A percentile compares a stretch with the other conserved stretches of the same genome.
Conservation (phyloP, 1,140 invertebrate genomes). For the Ctenoplectra terminalis region DNA sequence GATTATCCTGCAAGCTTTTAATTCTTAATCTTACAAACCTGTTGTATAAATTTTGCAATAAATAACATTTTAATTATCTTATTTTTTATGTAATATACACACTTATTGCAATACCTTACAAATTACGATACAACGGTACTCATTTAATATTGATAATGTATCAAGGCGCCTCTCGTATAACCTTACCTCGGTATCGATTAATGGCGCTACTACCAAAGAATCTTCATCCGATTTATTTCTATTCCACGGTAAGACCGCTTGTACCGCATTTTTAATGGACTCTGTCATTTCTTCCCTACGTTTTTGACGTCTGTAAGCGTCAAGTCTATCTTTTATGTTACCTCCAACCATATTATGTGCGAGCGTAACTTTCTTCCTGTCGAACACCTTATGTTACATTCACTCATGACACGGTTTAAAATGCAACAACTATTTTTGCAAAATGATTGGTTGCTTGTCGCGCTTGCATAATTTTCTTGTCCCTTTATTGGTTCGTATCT, state of each 20-base stretch:
- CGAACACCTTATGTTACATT: background rate
- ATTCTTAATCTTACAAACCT: constrained; percentile 11
- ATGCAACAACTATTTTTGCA: background rate
- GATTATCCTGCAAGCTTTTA: constrained; percentile 67
- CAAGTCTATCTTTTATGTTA: constrained; percentile 72
- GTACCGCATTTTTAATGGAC: constrained; percentile 65
- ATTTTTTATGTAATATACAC: background rate
- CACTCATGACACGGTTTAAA: background rate
- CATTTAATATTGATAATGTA: background rate
- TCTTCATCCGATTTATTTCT: constrained; percentile 21
- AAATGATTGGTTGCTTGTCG: background rate
- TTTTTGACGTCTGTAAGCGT: constrained; percentile 71
- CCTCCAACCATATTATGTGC: background rate
- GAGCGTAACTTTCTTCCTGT: background rate
- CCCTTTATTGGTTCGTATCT: background rate
- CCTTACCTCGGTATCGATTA: constrained; percentile 66
- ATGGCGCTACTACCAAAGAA: background rate
- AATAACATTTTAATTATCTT: background rate
- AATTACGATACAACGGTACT: no score
- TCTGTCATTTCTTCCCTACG: constrained; percentile 70
- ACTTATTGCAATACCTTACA: background rate
- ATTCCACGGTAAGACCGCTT: constrained; percentile 66
- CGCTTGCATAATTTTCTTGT: background rate
- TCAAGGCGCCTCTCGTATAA: constrained; percentile 48
- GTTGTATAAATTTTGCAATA: constrained; percentile 6